Evolutionary conservation across 2,113 vertebrate species (phyloP).

Genomic region (Nesogale talazaci): DNA sequence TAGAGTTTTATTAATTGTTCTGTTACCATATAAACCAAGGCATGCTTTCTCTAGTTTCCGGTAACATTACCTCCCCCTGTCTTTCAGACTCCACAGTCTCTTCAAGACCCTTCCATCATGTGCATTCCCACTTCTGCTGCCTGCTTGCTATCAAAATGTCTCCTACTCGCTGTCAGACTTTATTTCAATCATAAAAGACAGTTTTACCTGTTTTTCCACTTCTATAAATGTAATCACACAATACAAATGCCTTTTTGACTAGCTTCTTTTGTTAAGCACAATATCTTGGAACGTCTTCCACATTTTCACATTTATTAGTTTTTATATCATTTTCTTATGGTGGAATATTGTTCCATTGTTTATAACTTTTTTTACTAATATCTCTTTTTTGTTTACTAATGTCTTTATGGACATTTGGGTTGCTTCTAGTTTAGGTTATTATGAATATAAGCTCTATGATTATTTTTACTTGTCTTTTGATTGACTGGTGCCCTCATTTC

Average conservation of each 20-base stretch:
- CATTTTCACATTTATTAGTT: background rate
- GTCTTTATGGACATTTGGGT: background rate
- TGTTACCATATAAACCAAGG: background rate
- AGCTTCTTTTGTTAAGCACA: background rate
- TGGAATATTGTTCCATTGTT: background rate
- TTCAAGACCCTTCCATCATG: no score
- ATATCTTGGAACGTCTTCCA: background rate
- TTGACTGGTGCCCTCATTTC: background rate
- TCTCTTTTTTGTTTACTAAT: constrained; percentile 1
- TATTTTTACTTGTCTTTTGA: background rate
- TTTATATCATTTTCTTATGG: background rate
- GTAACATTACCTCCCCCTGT: no score
- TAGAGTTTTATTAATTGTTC: background rate
- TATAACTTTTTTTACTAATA: constrained; percentile 1
- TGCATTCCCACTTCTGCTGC: no score
- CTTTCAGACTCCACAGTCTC: no score
- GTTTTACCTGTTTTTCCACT: no score
- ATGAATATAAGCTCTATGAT: background rate
- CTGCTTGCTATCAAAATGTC: no score
- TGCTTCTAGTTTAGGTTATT: background rate
- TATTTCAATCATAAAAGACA: no score
- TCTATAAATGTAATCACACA: no score
- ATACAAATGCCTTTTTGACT: no score
- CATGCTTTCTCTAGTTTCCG: no score
- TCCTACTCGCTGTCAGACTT: no score